phyloP scores from a whole-genome alignment of 2,113 vertebrate genomes.

The Mirounga angustirostris region DNA sequence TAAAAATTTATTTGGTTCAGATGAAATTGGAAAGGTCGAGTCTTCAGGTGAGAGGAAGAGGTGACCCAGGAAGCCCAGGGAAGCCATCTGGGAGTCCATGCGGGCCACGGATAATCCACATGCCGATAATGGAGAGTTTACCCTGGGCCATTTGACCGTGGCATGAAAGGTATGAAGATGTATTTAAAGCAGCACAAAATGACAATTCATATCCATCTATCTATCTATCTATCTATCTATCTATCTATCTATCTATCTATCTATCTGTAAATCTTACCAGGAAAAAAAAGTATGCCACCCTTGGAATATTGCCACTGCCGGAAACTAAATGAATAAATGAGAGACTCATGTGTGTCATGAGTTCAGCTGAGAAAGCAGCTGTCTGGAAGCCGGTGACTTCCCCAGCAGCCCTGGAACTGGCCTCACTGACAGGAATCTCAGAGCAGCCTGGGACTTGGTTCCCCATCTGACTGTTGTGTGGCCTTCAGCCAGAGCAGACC shows the following conservation, averaged over 20 bases:
- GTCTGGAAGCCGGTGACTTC: background rate
- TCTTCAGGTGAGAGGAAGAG: background rate
- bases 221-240: too few species aligned
- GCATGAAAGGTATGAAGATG: background rate
- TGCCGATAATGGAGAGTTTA: background rate
- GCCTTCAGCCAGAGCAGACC: background rate
- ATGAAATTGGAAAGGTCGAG: background rate
- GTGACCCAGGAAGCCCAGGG: background rate
- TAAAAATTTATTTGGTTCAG: background rate
- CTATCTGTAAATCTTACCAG: background rate
- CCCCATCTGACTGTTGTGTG: background rate
- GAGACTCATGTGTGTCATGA: background rate
- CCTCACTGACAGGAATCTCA: background rate
- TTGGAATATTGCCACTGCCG: background rate
- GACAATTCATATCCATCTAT: background rate
- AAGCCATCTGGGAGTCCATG: background rate
- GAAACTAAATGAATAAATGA: conserved; percentile 43
- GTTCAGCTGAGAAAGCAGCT: conserved; percentile 7
- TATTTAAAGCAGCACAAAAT: background rate
- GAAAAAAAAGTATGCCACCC: background rate
- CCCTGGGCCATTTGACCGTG: background rate
- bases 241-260: too few species aligned
- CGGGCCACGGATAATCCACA: background rate
- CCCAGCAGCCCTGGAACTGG: background rate
- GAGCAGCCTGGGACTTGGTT: background rate